Conservation (phyloP, 2,797 vertebrate genomes). For the Urosaurus nigricauda region DNA sequence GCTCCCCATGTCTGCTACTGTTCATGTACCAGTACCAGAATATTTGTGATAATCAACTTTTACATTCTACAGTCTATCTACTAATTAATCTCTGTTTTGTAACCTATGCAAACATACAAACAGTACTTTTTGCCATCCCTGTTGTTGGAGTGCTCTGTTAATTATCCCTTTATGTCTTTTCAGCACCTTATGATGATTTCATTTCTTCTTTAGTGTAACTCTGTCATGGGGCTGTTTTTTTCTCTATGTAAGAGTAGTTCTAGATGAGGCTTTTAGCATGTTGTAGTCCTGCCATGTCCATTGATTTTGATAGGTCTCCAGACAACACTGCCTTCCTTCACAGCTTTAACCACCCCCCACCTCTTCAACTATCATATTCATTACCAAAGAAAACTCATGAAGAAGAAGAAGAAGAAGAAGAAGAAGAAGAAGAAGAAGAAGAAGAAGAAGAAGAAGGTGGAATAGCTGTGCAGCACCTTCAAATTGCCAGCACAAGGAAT, state of each 20-base stretch:
- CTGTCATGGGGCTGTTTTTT: conserved; percentile 36
- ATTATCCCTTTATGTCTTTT: conserved; percentile 44
- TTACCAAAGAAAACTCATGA: neutral
- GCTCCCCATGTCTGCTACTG: conserved; percentile 41
- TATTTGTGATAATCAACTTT: conserved; percentile 69
- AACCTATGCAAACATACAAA: conserved; percentile 56
- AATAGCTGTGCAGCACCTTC: neutral
- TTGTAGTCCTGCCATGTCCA: neutral
- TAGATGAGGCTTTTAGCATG: neutral
- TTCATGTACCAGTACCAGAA: conserved; percentile 60
- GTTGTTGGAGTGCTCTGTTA: conserved; percentile 46
- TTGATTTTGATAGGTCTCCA: neutral
- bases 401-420: neutral
- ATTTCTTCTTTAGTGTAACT: conserved; percentile 26
- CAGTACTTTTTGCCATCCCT: conserved; percentile 23
- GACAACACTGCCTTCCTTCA: neutral
- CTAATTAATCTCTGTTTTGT: conserved; percentile 49
- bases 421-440: neutral
- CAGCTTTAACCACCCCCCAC: neutral
- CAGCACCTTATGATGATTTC: neutral
- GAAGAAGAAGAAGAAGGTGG: neutral
- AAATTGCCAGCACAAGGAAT: neutral
- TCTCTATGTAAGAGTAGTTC: neutral
- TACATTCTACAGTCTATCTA: conserved; percentile 46
- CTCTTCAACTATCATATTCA: neutral